These are phyloP conservation scores for Hoplias malabaricus DNA, from an alignment of 2,113 vertebrate species.

Conservation along the genomic window DNA sequence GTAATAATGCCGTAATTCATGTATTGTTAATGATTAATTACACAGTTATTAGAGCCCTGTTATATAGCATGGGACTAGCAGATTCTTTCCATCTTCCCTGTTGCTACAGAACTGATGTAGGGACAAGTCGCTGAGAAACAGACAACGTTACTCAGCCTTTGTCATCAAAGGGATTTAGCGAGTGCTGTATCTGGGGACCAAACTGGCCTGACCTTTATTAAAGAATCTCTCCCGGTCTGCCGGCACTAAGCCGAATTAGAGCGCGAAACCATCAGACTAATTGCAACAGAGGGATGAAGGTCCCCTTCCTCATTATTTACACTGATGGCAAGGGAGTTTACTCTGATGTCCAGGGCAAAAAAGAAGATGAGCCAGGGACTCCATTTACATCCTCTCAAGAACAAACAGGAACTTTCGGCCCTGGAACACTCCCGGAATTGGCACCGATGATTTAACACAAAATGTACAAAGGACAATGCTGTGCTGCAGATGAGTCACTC, in stretches of 20 bases:
- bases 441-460: neutral
- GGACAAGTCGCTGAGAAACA: neutral
- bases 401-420: neutral
- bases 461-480: neutral
- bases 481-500: neutral
- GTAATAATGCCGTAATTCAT: too few relatives aligned
- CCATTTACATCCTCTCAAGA: neutral
- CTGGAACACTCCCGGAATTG: neutral
- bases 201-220: constrained; percentile 61
- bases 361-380: constrained; percentile 49
- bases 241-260: constrained; percentile 66
- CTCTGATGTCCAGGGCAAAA: constrained; percentile 53
- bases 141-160: constrained; percentile 15
- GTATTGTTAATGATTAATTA: too few relatives aligned
- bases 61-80: too few relatives aligned
- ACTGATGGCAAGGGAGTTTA: constrained; percentile 48
- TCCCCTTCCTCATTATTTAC: constrained; percentile 72
- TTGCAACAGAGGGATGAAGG: constrained; percentile 68
- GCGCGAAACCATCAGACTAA: constrained; percentile 67
- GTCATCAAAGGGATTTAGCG: constrained; percentile 14
- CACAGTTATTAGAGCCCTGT: too few relatives aligned
- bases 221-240: constrained; percentile 61
- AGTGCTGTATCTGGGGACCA: neutral
- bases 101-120: neutral
- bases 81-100: neutral